Percentiles rank a stretch among this genome's conserved stretches.
Evolutionary conservation across 2,113 vertebrate species (phyloP).

Genomic region (Eptesicus fuscus): DNA sequence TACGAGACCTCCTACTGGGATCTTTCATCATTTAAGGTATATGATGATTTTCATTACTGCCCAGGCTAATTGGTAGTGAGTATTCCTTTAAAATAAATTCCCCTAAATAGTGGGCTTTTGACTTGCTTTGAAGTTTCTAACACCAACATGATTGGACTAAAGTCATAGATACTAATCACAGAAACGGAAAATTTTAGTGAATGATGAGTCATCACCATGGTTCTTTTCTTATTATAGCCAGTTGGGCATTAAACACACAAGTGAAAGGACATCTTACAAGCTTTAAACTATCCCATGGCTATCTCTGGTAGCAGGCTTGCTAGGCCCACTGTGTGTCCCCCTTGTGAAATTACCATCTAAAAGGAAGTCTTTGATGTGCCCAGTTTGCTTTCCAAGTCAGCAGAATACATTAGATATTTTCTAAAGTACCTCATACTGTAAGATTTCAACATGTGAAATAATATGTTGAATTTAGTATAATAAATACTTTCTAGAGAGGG

Average conservation of each 20-base stretch:
- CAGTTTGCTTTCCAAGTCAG: conserved; percentile 32
- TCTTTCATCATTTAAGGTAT: conserved; percentile 93
- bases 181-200: conserved; percentile 51
- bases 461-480: not conserved
- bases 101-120: conserved; percentile 67
- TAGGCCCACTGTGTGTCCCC: conserved; percentile 4
- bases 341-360: conserved; percentile 54
- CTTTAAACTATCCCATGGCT: not conserved
- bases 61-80: conserved; percentile 87
- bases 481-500: conserved; percentile 2
- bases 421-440: not conserved
- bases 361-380: conserved; percentile 36
- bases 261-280: conserved; percentile 31
- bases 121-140: conserved; percentile 70
- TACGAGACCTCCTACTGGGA: conserved; percentile 89
- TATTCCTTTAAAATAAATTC: conserved; percentile 79
- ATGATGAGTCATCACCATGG: conserved; percentile 42
- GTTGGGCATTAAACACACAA: conserved; percentile 33
- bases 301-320: not conserved
- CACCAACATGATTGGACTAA: conserved; percentile 62
- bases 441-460: conserved; percentile 39
- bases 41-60: conserved; percentile 85
- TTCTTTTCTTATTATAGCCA: conserved; percentile 58
- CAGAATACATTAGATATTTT: not conserved
- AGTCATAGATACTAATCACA: conserved; percentile 73